Percentiles rank a stretch among this genome's conserved stretches.
Evolutionary conservation across 2,797 vertebrate species (phyloP).

Genomic region (Sebastes hopkinsi): DNA sequence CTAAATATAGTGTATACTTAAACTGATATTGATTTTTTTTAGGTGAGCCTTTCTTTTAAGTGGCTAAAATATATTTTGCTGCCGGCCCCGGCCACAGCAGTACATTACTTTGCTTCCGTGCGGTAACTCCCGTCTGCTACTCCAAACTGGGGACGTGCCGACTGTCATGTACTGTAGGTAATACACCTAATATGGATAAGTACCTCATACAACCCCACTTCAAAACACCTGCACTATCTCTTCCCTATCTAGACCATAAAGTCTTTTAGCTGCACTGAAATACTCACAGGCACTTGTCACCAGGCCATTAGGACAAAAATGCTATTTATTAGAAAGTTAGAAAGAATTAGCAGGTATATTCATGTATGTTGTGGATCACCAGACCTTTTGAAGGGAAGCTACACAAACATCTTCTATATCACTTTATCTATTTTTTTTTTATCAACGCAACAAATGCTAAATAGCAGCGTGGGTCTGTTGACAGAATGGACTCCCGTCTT

Average conservation of each 20-base stretch:
- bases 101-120: no score
- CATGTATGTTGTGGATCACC: background rate
- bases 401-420: background rate
- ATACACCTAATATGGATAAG: no score
- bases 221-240: no score
- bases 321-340: constrained; percentile 29
- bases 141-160: no score
- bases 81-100: no score
- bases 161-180: no score
- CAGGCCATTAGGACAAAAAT: background rate
- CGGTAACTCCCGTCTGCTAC: no score
- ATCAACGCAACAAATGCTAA: background rate
- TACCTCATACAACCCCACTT: no score
- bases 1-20: no score
- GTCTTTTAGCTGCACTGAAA: constrained; percentile 2
- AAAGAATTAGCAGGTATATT: constrained; percentile 9
- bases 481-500: background rate
- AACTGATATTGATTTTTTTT: no score
- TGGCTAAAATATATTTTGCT: no score
- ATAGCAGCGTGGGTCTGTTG: background rate
- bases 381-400: background rate
- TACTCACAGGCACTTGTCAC: background rate
- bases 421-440: background rate
- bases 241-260: background rate
- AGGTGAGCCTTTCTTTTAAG: no score